Evolutionary conservation across 1,140 invertebrate species (phyloP).

Genomic region (Microplitis demolitor): DNA sequence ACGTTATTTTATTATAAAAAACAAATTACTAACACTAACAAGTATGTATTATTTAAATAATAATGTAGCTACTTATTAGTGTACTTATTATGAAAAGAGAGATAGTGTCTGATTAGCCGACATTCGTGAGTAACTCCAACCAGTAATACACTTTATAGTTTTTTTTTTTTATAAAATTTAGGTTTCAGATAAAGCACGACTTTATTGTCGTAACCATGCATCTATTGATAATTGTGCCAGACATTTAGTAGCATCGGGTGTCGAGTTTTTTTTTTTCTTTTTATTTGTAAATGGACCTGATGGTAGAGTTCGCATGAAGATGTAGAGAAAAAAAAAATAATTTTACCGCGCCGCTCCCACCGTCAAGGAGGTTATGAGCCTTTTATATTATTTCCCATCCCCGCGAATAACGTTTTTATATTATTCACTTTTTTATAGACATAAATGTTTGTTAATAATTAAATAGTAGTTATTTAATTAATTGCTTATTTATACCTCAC

Average conservation of each 20-base stretch:
- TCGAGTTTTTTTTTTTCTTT: background rate
- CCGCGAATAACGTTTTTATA: background rate
- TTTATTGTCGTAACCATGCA: constrained; percentile 7
- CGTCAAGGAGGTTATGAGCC: constrained; percentile 10
- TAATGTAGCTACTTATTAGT: no score
- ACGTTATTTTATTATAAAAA: no score
- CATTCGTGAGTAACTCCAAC: no score
- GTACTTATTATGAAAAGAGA: no score
- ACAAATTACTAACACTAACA: no score
- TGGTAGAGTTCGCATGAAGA: background rate
- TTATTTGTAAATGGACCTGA: background rate
- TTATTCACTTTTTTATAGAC: background rate
- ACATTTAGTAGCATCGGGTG: background rate
- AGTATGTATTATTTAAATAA: no score
- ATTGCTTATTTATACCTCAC: no score
- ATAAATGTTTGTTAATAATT: background rate
- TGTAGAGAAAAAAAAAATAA: background rate
- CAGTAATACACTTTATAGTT: background rate
- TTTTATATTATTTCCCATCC: background rate
- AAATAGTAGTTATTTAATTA: background rate
- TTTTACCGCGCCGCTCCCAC: constrained; percentile 20
- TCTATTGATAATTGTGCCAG: no score
- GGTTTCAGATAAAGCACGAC: background rate
- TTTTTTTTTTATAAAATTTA: constrained; percentile 33
- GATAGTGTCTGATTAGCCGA: no score